Percentiles rank a stretch among this genome's conserved stretches.
Evolutionary conservation across 2,113 vertebrate species (phyloP).

Genomic region (Vanacampus margaritifer): DNA sequence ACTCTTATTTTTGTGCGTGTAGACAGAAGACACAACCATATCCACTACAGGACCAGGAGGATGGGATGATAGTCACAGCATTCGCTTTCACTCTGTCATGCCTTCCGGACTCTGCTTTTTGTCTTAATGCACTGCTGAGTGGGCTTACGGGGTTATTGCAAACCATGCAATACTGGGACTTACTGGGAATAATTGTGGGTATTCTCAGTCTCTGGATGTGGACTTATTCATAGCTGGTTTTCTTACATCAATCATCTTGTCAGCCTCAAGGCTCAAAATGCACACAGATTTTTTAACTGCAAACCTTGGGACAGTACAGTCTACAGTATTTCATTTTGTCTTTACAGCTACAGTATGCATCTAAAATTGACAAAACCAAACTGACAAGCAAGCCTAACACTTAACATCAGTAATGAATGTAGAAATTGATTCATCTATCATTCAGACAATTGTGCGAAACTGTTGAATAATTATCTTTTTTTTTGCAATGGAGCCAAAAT

Average conservation of each 20-base stretch:
- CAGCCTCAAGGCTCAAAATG: conserved; percentile 1
- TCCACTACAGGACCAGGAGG: not conserved
- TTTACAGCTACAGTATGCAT: not conserved
- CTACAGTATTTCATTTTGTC: not conserved
- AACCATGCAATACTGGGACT: not conserved
- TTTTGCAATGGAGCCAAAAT: too few relatives aligned
- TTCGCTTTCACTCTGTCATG: conserved; percentile 35
- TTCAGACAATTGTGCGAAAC: too few relatives aligned
- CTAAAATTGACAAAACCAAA: not conserved
- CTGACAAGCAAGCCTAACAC: too few relatives aligned
- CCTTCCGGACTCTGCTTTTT: conserved; percentile 51
- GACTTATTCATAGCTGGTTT: conserved; percentile 12
- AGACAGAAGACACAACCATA: not conserved
- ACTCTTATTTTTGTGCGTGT: not conserved
- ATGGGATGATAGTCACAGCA: conserved; percentile 5
- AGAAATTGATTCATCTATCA: too few relatives aligned
- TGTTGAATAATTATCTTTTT: too few relatives aligned
- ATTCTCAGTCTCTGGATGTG: not conserved
- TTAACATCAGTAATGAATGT: too few relatives aligned
- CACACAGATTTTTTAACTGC: not conserved
- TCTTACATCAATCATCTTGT: conserved; percentile 11
- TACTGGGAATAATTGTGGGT: not conserved
- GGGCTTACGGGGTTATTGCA: conserved; percentile 33
- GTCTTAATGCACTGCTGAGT: conserved; percentile 46
- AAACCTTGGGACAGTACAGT: not conserved